Base-by-base conservation (phyloP, 2,113 vertebrate species). In the Emydura subglobosa region DNA sequence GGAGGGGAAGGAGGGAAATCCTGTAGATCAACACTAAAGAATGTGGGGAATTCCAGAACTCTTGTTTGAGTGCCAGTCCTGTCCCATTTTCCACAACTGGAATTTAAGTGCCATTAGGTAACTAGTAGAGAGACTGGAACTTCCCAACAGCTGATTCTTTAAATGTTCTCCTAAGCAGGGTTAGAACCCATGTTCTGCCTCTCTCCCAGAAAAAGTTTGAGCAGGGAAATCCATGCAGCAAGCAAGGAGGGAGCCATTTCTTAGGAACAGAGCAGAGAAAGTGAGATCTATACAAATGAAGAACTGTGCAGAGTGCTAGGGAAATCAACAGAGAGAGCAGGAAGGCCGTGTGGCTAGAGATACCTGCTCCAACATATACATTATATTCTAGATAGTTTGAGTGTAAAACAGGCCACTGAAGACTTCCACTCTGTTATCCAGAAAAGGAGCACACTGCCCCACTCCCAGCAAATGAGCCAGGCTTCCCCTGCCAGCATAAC, bases 291-390 rank as follows among this genome's bases (percentile, higher is more conserved):
- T 59, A 61, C 44, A 87, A 79, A 82, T 47, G 50, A 78, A 82
- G 74, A 34, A 39, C 31, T 53, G 19, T 82, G 22, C 0, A 0
- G 31, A 0, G 0, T 6, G 3, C 10, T 29, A 31, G 89, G 49
- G 44, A 81, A 90, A 89, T 5, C 49, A 51, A 22, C 88, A 85
- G 68, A 12, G 74, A 89, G 89, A 82, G 0, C 61, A 53, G 53
- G 47, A 87, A 68, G 57, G 44, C 65, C 72, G 22, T 4, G 47
- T 0, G 0, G 51, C 11, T n/a, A 80, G 22, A 31, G 27, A 84
- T 29, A 11, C 29, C 83, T 50, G 27, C 25, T 89, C 27, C 34
- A 14, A 24, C 83, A 94, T 61, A 2, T 55, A 79, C 61, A 87
- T 7, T 47, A 13, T 54, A 19, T n/a, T 90, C 12, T 72, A 61